Conservation (phyloP, 1,140 invertebrate genomes). For the Dufourea novaeangliae region DNA sequence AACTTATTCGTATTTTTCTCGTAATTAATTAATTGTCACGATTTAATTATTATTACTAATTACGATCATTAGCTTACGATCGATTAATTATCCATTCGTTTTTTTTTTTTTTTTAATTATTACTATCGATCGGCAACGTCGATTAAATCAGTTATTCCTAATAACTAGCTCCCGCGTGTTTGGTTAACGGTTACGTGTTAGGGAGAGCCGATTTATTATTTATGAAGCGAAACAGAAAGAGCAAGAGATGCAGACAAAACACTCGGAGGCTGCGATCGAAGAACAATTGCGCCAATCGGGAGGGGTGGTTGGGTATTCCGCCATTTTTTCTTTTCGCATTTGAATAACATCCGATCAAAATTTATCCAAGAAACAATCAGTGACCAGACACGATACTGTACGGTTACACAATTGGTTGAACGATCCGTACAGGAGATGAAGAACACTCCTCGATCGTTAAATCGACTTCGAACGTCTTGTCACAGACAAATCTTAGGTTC, state of each 20-base stretch:
- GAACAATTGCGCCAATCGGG: no score
- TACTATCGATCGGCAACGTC: constrained; percentile 48
- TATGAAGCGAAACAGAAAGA: constrained; percentile 57
- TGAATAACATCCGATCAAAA: background rate
- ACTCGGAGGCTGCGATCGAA: constrained; percentile 5
- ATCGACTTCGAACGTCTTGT: no score
- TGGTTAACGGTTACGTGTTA: constrained; percentile 60
- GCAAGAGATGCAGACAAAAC: constrained; percentile 5
- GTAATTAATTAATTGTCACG: constrained; percentile 67
- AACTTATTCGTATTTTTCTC: constrained; percentile 78
- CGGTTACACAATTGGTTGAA: background rate
- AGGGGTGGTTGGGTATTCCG: no score
- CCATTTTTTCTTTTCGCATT: no score
- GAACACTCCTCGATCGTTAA: no score
- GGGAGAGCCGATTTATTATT: constrained; percentile 64
- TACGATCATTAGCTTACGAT: constrained; percentile 54
- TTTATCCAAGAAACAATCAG: background rate
- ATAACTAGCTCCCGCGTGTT: constrained; percentile 34
- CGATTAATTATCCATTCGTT: constrained; percentile 54
- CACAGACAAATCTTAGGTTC: no score
- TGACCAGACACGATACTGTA: background rate
- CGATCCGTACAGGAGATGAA: background rate
- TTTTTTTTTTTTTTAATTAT: constrained; percentile 55
- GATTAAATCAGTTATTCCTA: constrained; percentile 46
- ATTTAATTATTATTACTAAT: constrained; percentile 65